phyloP scores from a whole-genome alignment of 2,888 invertebrate species.

The Ectemnius continuus region DNA sequence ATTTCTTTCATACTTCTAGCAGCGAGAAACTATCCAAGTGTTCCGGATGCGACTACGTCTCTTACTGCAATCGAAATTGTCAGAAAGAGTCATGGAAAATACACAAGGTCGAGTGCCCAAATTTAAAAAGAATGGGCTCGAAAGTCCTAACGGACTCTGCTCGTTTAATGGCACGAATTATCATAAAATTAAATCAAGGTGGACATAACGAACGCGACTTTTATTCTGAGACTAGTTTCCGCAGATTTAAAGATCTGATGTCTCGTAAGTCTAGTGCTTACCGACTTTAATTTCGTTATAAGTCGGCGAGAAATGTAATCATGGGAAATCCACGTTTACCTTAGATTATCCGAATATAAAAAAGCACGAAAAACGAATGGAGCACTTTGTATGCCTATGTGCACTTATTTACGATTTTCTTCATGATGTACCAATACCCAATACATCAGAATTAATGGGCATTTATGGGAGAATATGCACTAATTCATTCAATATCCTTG shows the following conservation, averaged over 20 bases:
- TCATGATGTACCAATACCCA: slow-evolving; percentile 85
- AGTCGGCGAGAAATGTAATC: not conserved
- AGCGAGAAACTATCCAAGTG: slow-evolving; percentile 88
- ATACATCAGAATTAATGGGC: slow-evolving; percentile 87
- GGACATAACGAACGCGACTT: slow-evolving; percentile 84
- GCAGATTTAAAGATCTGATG: slow-evolving; percentile 92
- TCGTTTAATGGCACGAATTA: slow-evolving; percentile 87
- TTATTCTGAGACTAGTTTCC: slow-evolving; percentile 84
- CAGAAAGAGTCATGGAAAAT: slow-evolving; percentile 90
- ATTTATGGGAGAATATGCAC: slow-evolving; percentile 93
- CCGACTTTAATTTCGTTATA: not conserved
- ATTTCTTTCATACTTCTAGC: not conserved
- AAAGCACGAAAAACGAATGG: slow-evolving; percentile 85
- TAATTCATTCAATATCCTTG: slow-evolving; percentile 93
- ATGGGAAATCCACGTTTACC: slow-evolving; percentile 8
- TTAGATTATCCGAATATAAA: slow-evolving; percentile 89
- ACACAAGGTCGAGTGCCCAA: slow-evolving; percentile 91
- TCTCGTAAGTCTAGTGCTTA: slow-evolving; percentile 85
- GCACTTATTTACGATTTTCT: slow-evolving; percentile 87
- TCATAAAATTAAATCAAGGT: slow-evolving; percentile 85
- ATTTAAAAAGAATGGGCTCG: slow-evolving; percentile 85
- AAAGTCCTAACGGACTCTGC: slow-evolving; percentile 90
- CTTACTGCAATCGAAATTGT: slow-evolving; percentile 90
- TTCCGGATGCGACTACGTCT: slow-evolving; percentile 89
- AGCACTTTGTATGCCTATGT: slow-evolving; percentile 87